A percentile compares a stretch with the other conserved stretches of the same genome.
Conservation (phyloP, 2,113 vertebrate genomes). For the Procavia capensis region DNA sequence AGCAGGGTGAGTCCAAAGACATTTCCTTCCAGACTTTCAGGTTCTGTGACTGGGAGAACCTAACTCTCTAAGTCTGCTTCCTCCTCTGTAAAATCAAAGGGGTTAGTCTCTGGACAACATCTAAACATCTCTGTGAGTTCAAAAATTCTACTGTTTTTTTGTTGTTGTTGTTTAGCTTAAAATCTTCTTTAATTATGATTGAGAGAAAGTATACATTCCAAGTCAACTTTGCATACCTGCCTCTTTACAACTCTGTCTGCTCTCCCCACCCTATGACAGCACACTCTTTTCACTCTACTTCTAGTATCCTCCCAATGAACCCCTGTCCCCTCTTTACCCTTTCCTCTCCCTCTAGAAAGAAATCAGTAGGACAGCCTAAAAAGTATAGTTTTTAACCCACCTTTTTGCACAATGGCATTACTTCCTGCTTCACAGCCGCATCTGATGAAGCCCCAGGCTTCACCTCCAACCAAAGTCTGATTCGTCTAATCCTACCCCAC, state of each 20-base stretch:
- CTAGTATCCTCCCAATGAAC: too few relatives aligned
- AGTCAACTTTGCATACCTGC: too few relatives aligned
- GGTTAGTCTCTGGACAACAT: not conserved
- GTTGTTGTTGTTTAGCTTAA: too few relatives aligned
- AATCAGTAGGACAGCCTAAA: too few relatives aligned
- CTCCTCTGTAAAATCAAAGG: not conserved
- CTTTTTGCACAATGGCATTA: not conserved
- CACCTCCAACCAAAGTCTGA: not conserved
- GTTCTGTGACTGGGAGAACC: not conserved
- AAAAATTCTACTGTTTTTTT: constrained; percentile 1
- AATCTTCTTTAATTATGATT: too few relatives aligned
- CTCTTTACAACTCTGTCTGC: too few relatives aligned
- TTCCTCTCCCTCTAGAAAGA: too few relatives aligned
- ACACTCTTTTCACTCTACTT: too few relatives aligned
- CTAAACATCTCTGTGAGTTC: constrained; percentile 5
- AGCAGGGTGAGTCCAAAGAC: not conserved
- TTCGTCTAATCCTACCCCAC: not conserved
- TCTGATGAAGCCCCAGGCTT: not conserved
- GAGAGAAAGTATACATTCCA: too few relatives aligned
- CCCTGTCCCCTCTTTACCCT: too few relatives aligned
- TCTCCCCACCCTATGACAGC: too few relatives aligned
- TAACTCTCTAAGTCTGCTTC: not conserved
- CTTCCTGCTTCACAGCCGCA: not conserved
- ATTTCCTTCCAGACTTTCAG: not conserved
- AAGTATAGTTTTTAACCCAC: not conserved